Evolutionary conservation across 2,113 vertebrate species (phyloP), one percentile per base, ranked within the genome.

Genomic region (Thomomys bottae): DNA sequence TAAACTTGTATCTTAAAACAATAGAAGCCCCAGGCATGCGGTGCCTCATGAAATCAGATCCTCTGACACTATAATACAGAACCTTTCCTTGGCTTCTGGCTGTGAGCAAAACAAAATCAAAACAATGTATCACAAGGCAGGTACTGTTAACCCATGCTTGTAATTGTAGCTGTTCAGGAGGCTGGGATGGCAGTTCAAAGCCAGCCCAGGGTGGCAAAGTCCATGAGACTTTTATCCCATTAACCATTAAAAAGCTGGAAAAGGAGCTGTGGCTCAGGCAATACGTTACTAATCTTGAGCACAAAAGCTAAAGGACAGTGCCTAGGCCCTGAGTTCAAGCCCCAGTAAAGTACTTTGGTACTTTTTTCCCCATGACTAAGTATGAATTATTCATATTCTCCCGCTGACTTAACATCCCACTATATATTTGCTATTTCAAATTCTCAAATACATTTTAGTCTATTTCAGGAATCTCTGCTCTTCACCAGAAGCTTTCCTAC

Each of bases 361-460:
- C 18, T 38, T 21, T 38, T 8, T 0, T 0, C 14, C 7, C 21
- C 38, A 5, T 68, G 77, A 0, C 45, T 84, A 54, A 86, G 20
- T 20, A 70, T 92, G 42, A 88, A 79, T 89, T 93, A 86, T 78
- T 94, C 34, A 45, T 42, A 28, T 66, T 88, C 66, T 93, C 67
- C 54, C 14, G 26, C 14, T 84, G 63, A 68, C 24, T 64, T 79
- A 84, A 89, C 63, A 77, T 77, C 28, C 9, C 75, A 81, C 14
- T 54, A 54, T 54, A 54, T 54, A 54, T 54, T 75, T 18, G 76
- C 76, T 73, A 76, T 66, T 92, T 59, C 70, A 76, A 84, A 67
- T 67, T 84, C 68, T 81, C 40, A 40, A 67, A 75, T 49, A 34
- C 73, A 71, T 66, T 76, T 88, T 12, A 14, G 26, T 32, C 24